Evolutionary conservation across 2,797 vertebrate genomes (phyloP), one percentile per base, ranked within the genome.

Genomic region (Channa striata): DNA sequence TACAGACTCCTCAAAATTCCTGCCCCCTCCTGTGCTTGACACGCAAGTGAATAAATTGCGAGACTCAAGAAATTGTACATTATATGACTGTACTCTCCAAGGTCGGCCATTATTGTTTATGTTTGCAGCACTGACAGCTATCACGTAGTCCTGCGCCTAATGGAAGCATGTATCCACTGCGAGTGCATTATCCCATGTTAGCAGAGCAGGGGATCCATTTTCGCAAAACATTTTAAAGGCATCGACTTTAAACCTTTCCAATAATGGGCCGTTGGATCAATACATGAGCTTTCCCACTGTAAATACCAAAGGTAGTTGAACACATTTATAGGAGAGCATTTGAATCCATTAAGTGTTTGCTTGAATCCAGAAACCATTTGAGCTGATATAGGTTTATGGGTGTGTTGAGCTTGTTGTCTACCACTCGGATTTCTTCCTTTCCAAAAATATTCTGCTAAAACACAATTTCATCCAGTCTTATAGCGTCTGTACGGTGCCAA

Each of bases 241-340:
- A 84, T 88, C 76, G 42, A 74, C 80, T 75, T 69, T 58, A 84
- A 75, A 75, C 51, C 34, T 79, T 88, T 87, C 81, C 87, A 85
- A 86, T 90, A 93, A 93, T 93, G 91, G 87, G 16, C 70, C 39
- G 9, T 89, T 59, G 85, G 92, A 91, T 95, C 93, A 89, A 93
- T 94, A 92, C 33, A 23, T 10, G 8, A 68, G 59, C 83, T 59
- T 77, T 87, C 78, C 48, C 74, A 62, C 71, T 66, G 65, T 77
- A 84, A 83, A 84, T 71, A 59, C 54, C 59, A 69, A 64, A 63
- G 51, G 23, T 68, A 51, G 50, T 78, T 66, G 59, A 60, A 75
- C 72, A 65, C 72, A 74, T 84, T 77, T 59, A 70, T 66, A 79
- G 42, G 43, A 59, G 21, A 33, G 63, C 44, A 70, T 77, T 74